phyloP scores from a whole-genome alignment of 2,113 vertebrate genomes.

The Dromiciops gliroides region DNA sequence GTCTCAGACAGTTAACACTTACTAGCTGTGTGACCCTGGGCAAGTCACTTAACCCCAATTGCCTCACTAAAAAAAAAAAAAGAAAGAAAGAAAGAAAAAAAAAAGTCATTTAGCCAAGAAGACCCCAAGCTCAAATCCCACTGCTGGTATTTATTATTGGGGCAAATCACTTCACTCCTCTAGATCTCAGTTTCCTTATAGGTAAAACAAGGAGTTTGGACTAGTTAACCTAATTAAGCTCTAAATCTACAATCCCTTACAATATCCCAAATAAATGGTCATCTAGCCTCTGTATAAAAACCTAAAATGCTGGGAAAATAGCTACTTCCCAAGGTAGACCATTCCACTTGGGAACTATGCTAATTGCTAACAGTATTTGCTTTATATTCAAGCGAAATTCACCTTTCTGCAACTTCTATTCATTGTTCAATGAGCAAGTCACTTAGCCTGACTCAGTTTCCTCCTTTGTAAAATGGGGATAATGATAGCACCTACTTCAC shows the following conservation, averaged over 20 bases:
- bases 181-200: neutral
- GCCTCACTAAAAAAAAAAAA: too few species aligned
- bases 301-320: too few species aligned
- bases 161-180: neutral
- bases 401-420: neutral
- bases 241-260: neutral
- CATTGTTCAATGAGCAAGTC: neutral
- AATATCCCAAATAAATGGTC: neutral
- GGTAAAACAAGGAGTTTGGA: neutral
- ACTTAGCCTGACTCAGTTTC: neutral
- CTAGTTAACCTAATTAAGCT: neutral
- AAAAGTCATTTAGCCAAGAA: neutral
- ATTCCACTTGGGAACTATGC: neutral
- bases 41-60: too few species aligned
- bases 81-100: too few species aligned
- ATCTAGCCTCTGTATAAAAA: too few species aligned
- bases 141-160: too few species aligned
- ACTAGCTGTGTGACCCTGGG: too few species aligned
- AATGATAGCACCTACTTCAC: neutral
- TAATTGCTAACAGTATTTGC: neutral
- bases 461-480: neutral
- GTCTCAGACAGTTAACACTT: too few species aligned
- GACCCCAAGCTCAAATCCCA: neutral
- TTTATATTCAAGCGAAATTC: neutral
- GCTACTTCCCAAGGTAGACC: too few species aligned